Evolutionary conservation across 2,888 invertebrate species (phyloP), one percentile per base, ranked within the genome.

Genomic region (Dicyrtoma fusca): DNA sequence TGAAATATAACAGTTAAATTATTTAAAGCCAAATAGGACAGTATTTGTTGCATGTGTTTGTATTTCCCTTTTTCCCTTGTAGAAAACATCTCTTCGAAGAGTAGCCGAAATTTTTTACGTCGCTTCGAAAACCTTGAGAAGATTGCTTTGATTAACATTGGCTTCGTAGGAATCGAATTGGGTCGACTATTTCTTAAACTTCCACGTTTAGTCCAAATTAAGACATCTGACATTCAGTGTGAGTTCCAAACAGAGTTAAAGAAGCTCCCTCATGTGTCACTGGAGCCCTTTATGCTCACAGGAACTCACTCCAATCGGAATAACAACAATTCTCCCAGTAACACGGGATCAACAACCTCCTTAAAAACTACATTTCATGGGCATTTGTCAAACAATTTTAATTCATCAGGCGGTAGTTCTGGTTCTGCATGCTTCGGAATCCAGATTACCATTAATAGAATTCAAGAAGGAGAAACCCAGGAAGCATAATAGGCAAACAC

Each of bases 41-140:
- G 5, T 21, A 55, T 55, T 55, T 23, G n/a, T 55, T 55, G 21
- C 8, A 34, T 34, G 8, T 34, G 8, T 5, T 34, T 34, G 25
- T n/a, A 1, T 51, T 51, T 51, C 8, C 8, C n/a, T 51, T 62
- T 42, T 25, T 34, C 10, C 19, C n/a, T 62, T 62, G n/a, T 17
- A 65, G 65, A 51, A 34, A 65, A 26, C 8, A 17, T 65, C 17
- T 53, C 65, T n/a, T 21, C 65, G 26, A 65, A 65, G 51, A 26
- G 47, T n/a, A 14, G 26, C 10, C 23, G 65, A 34, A 53, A n/a
- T 17, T 53, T 65, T n/a, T 17, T 17, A 10, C 51, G 51, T 19
- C 51, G 26, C 14, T 65, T 65, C 19, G 65, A 34, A 17, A 49
- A 14, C 26, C 19, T 65, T 2, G 51, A 51, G 13, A 47, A 49